phyloP scores from a whole-genome alignment of 2,113 vertebrate genomes.

The Anolis sagrei region DNA sequence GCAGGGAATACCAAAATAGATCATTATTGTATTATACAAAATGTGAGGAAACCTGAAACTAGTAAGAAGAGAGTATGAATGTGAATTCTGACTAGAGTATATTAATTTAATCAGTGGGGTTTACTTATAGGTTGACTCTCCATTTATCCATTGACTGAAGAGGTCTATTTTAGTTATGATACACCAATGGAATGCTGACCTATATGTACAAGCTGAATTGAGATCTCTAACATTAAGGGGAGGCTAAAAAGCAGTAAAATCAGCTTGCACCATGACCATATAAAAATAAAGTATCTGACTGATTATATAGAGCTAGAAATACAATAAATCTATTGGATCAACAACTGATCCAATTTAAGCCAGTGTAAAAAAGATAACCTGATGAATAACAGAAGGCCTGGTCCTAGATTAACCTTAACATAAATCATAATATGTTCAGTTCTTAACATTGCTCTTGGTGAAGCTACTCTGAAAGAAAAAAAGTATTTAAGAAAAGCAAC shows the following conservation, averaged over 20 bases:
- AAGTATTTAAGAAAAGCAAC: too few relatives aligned
- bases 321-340: slow-evolving; percentile 25
- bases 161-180: too few relatives aligned
- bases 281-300: not conserved
- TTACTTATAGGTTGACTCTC: too few relatives aligned
- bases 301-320: not conserved
- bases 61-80: too few relatives aligned
- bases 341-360: slow-evolving; percentile 10
- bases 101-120: too few relatives aligned
- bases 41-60: too few relatives aligned
- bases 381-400: not conserved
- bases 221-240: slow-evolving; percentile 5
- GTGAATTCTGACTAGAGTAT: not conserved
- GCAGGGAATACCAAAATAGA: too few relatives aligned
- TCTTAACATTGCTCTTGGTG: not conserved
- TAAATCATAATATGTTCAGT: not conserved
- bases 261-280: not conserved
- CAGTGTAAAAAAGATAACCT: not conserved
- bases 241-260: not conserved
- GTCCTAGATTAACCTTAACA: slow-evolving; percentile 14
- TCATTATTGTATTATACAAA: too few relatives aligned
- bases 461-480: too few relatives aligned
- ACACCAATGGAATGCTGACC: too few relatives aligned
- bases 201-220: too few relatives aligned
- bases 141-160: too few relatives aligned